Conservation (phyloP, 2,113 vertebrate species). For the Colinus virginianus region DNA sequence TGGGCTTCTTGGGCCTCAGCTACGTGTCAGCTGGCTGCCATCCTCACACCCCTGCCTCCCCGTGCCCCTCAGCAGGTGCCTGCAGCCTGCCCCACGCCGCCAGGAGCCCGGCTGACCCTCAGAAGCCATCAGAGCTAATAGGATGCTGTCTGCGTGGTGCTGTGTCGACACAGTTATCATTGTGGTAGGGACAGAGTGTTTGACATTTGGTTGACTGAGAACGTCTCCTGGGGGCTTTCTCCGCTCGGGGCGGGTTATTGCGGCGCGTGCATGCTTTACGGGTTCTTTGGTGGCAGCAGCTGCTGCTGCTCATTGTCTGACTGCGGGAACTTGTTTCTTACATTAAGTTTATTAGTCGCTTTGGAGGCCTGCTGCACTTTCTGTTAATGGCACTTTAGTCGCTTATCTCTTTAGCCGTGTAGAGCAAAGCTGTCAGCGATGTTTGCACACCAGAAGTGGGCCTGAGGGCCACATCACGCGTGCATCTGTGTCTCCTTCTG, state of each 20-base stretch:
- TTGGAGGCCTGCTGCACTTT: background rate
- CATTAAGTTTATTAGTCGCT: constrained; percentile 13
- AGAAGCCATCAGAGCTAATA: background rate
- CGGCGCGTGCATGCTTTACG: background rate
- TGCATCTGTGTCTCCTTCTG: background rate
- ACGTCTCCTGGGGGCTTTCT: background rate
- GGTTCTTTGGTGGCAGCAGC: constrained; percentile 5
- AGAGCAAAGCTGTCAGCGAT: background rate
- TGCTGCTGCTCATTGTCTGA: constrained; percentile 30
- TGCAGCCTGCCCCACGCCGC: background rate
- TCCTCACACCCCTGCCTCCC: background rate
- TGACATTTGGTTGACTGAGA: background rate
- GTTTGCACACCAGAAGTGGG: background rate
- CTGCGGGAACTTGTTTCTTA: background rate
- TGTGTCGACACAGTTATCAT: background rate
- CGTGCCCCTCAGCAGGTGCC: background rate
- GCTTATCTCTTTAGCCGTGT: background rate
- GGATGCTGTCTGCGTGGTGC: background rate
- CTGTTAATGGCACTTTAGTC: background rate
- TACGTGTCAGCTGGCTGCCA: background rate
- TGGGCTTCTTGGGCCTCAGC: background rate
- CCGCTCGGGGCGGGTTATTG: background rate
- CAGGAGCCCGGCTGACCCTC: background rate
- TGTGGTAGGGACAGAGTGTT: background rate
- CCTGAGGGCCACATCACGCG: rapidly evolving